Base-by-base conservation (phyloP, 2,797 vertebrate species). In the Gymnoscopelus braueri region DNA sequence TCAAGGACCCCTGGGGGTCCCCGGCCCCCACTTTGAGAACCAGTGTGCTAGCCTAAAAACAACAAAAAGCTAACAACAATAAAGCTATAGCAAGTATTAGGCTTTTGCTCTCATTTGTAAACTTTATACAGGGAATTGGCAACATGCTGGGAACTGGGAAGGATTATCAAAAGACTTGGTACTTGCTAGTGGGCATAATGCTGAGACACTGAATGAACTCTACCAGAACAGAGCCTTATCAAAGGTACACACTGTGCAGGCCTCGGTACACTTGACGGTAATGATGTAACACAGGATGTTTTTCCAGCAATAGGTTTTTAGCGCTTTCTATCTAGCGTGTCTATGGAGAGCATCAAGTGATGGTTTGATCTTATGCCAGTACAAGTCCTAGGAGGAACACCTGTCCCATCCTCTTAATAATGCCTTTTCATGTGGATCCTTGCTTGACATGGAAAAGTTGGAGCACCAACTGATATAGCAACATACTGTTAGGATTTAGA, bases 81-180 rank as follows among this genome's bases (percentile, higher is more conserved):
- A n/a, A n/a, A n/a, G 19, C 19, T 19, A 19, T 19, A 19, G 19
- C 19, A 19, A 29, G 26, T 29, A 29, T 3, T 29, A 29, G 26
- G 3, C 26, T 29, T 65, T 47, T 65, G 68, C 23, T 58, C 35
- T 74, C 54, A 65, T 32, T 56, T 58, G 74, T 77, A 44, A 19
- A 35, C 32, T 44, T 9, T 79, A 51, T 53, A 61, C 73, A 57
- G 73, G 53, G 63, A 73, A 63, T 73, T 60, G 68, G 72, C 61
- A 64, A 49, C 77, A 60, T 39, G 71, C 74, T 72, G 83, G 66
- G 67, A 55, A 54, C 72, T 72, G 83, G 66, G 69, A 55, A 54
- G 64, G 69, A 84, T 67, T 80, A 85, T 90, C 78, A 87, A 82
- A 86, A 70, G 80, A 80, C 78, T 44, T 86, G 86, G 87, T 76